A percentile compares a stretch with the other conserved stretches of the same genome.
These are phyloP conservation scores for Thunnus thynnus DNA, from an alignment of 2,113 vertebrate species.

Conservation along the genomic window DNA sequence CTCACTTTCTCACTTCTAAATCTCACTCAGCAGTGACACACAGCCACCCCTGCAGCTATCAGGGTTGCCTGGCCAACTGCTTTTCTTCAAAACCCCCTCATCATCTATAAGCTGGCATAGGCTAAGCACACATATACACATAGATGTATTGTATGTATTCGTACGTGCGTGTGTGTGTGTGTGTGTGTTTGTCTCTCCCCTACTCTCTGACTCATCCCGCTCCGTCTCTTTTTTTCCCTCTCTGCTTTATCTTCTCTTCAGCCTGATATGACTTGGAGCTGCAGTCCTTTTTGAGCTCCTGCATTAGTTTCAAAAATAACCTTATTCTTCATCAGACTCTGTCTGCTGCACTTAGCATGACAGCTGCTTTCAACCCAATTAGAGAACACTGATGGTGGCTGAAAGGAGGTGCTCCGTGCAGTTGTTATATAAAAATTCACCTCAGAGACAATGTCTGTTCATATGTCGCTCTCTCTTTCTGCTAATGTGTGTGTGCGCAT, in stretches of 20 bases:
- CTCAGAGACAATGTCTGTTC: conserved; percentile 55
- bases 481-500: conserved; percentile 11
- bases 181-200: neutral
- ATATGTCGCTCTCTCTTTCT: conserved; percentile 25
- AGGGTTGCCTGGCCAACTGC: conserved; percentile 22
- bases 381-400: conserved; percentile 65
- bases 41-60: conserved; percentile 48
- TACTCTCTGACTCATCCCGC: conserved; percentile 18
- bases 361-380: conserved; percentile 75
- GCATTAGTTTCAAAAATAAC: conserved; percentile 65
- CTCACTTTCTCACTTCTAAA: conserved; percentile 21
- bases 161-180: neutral
- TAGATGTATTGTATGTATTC: neutral
- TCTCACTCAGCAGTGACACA: conserved; percentile 58
- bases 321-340: conserved; percentile 50
- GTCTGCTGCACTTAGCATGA: conserved; percentile 64
- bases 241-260: conserved; percentile 35
- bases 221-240: neutral
- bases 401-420: conserved; percentile 48
- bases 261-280: conserved; percentile 49
- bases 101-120: conserved; percentile 34
- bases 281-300: conserved; percentile 44
- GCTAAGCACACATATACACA: conserved; percentile 7
- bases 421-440: conserved; percentile 70
- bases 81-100: conserved; percentile 48